A percentile compares a stretch with the other conserved stretches of the same genome.
These are phyloP conservation scores for Dipodomys merriami DNA, from an alignment of 2,113 vertebrate species.

Conservation along the genomic window DNA sequence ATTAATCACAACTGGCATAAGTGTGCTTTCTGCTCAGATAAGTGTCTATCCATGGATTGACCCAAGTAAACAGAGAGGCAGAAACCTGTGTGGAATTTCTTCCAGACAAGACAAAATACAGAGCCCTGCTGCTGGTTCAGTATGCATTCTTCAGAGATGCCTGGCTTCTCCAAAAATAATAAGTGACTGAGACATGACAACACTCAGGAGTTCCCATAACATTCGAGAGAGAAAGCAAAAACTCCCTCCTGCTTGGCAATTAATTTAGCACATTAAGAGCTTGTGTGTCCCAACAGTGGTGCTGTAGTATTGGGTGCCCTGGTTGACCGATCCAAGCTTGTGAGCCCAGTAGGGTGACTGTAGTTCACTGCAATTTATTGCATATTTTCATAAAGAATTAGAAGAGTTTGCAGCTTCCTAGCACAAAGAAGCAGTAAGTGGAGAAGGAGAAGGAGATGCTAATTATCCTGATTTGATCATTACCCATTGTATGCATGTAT, in stretches of 20 bases:
- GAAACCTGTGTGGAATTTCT: not conserved
- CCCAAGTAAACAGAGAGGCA: not conserved
- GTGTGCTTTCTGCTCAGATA: not conserved
- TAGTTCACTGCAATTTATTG: not conserved
- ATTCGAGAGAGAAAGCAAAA: not conserved
- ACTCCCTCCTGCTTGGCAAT: not conserved
- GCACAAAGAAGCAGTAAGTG: not conserved
- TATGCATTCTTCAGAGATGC: not conserved
- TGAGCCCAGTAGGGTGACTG: not conserved
- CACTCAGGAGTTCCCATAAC: not conserved
- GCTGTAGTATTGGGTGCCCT: no score
- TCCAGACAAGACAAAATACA: not conserved
- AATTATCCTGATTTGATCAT: not conserved
- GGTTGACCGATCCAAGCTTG: not conserved
- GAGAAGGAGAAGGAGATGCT: not conserved
- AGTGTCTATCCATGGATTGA: not conserved
- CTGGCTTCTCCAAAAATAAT: constrained; percentile 31
- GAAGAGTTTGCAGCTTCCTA: not conserved
- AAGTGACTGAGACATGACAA: not conserved
- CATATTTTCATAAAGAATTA: not conserved
- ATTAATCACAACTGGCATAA: not conserved
- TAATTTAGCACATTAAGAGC: not conserved
- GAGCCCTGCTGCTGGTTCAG: not conserved
- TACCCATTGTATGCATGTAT: not conserved
- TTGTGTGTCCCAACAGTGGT: not conserved